Evolutionary conservation across 1,140 invertebrate genomes (phyloP).

Genomic region (Sesamia nonagrioides): DNA sequence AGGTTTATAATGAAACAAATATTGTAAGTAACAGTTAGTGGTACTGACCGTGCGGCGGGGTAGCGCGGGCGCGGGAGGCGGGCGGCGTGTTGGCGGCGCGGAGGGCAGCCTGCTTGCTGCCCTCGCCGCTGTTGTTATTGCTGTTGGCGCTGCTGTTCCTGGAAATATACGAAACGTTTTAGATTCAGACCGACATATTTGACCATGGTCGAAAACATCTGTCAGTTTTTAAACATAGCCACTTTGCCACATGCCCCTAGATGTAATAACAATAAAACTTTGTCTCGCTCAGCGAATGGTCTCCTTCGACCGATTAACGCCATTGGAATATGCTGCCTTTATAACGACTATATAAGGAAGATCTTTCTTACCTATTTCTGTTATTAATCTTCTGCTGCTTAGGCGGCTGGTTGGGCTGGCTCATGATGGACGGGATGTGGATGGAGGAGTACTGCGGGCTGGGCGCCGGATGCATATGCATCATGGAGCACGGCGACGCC

Average conservation of each 20-base stretch:
- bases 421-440: slow-evolving; percentile 88
- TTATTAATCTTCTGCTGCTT: slow-evolving; percentile 87
- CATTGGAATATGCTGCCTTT: not conserved
- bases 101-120: slow-evolving; percentile 56
- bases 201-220: too few species aligned
- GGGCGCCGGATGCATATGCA: slow-evolving; percentile 89
- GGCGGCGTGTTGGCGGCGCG: slow-evolving; percentile 78
- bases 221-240: too few species aligned
- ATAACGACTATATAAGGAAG: not conserved
- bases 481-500: slow-evolving; percentile 92
- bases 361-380: slow-evolving; percentile 85
- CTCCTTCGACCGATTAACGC: too few species aligned
- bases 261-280: too few species aligned
- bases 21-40: too few species aligned
- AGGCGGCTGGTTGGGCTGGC: slow-evolving; percentile 87
- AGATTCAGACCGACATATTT: too few species aligned
- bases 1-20: too few species aligned
- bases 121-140: slow-evolving; percentile 35
- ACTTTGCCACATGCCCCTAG: too few species aligned
- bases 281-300: too few species aligned
- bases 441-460: slow-evolving; percentile 89
- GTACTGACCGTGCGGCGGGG: slow-evolving; percentile 80
- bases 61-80: slow-evolving; percentile 79
- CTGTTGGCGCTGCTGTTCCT: slow-evolving; percentile 44
- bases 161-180: not conserved